These are phyloP conservation scores for Pelodiscus sinensis DNA, from an alignment of 2,113 vertebrate genomes.

Conservation along the genomic window DNA sequence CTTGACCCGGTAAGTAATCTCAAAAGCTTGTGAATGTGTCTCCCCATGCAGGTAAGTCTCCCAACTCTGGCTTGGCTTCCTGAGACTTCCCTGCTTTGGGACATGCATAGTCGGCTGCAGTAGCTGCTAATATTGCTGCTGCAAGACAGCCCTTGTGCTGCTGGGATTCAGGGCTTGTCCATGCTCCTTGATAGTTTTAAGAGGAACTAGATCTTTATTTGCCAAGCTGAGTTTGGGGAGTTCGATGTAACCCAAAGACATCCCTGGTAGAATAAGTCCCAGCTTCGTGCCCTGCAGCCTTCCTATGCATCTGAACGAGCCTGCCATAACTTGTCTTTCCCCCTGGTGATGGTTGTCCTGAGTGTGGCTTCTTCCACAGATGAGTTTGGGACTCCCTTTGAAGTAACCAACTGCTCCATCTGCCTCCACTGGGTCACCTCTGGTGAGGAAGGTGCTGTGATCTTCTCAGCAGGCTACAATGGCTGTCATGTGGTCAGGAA, in stretches of 20 bases:
- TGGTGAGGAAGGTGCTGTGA: fast-evolving
- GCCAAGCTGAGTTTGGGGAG: too few relatives aligned
- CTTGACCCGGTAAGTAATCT: neutral
- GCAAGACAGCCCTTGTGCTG: neutral
- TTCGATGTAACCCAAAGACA: neutral
- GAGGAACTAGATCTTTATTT: neutral
- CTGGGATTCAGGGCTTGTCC: neutral
- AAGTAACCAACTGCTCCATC: slow-evolving; percentile 74
- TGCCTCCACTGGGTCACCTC: slow-evolving; percentile 71
- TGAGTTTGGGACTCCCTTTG: slow-evolving; percentile 66
- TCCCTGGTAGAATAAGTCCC: neutral
- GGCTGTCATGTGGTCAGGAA: slow-evolving; percentile 71
- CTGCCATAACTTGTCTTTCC: neutral
- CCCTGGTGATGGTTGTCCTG: neutral
- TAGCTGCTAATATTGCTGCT: neutral
- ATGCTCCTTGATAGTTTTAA: neutral
- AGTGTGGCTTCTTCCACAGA: slow-evolving; percentile 25
- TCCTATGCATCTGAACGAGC: neutral
- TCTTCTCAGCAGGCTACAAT: slow-evolving; percentile 64
- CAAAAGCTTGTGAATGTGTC: too few relatives aligned
- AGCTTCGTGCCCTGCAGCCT: neutral
- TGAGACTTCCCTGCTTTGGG: neutral
- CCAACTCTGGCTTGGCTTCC: neutral
- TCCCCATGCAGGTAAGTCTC: neutral
- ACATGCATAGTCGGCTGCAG: neutral